Conservation (phyloP, 2,113 vertebrate species). For the Malurus elegans region DNA sequence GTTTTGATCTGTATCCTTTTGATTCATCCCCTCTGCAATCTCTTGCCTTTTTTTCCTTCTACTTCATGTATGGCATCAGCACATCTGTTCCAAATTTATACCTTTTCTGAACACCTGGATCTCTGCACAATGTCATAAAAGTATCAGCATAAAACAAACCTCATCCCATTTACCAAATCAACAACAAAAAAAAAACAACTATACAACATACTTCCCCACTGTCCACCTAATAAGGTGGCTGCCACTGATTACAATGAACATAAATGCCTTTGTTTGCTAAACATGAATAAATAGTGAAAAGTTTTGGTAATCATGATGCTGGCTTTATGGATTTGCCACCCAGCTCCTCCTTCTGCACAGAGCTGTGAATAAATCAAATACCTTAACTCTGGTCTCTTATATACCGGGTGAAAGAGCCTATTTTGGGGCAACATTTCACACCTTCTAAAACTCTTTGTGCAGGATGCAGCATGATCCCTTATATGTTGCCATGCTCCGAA, state of each 20-base stretch:
- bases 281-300: background rate
- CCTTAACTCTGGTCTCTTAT: background rate
- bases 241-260: background rate
- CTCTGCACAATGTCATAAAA: background rate
- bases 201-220: background rate
- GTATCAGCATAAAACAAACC: background rate
- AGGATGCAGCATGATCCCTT: background rate
- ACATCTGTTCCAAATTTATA: background rate
- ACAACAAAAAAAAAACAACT: background rate
- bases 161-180: background rate
- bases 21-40: background rate
- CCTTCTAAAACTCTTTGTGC: background rate
- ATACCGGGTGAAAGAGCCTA: background rate
- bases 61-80: fast-evolving
- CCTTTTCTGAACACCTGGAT: background rate
- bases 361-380: background rate
- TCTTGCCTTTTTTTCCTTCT: background rate
- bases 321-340: background rate
- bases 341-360: background rate
- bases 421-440: background rate
- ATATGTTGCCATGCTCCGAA: fast-evolving
- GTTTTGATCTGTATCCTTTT: background rate
- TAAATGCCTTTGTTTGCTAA: background rate
- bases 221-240: background rate
- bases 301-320: too few relatives aligned